Conservation (phyloP, 2,797 vertebrate species). For the Phataginus tricuspis region DNA sequence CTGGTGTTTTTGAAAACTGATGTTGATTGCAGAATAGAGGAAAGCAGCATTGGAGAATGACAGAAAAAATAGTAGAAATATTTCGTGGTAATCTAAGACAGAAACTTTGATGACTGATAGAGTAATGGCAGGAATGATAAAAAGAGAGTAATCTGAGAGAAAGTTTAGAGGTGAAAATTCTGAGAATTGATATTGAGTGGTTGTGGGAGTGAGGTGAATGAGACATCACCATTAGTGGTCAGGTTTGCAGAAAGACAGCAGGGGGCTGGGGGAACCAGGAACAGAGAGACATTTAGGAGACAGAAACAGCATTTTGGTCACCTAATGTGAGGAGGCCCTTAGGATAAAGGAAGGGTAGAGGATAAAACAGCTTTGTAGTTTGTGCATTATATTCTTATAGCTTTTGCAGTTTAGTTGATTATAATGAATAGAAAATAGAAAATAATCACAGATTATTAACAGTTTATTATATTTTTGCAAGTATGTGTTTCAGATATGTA, state of each 20-base stretch:
- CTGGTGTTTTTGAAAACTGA: not conserved
- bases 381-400: not conserved
- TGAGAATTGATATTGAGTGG: not conserved
- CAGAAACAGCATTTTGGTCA: not conserved
- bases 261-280: too few species aligned
- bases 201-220: not conserved
- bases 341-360: not conserved
- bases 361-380: not conserved
- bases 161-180: not conserved
- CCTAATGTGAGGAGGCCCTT: not conserved
- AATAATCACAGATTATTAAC: not conserved
- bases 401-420: not conserved
- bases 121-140: not conserved
- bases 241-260: not conserved
- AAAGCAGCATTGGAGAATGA: not conserved
- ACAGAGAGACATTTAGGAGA: not conserved
- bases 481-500: not conserved
- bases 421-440: not conserved
- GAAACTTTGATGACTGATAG: not conserved
- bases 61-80: not conserved
- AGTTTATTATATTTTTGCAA: not conserved
- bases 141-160: not conserved
- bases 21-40: not conserved
- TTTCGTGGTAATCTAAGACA: not conserved
- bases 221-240: not conserved